Evolutionary conservation across 2,113 vertebrate species (phyloP), one percentile per base, ranked within the genome.

Genomic region (Machaerirhynchus nigripectus): DNA sequence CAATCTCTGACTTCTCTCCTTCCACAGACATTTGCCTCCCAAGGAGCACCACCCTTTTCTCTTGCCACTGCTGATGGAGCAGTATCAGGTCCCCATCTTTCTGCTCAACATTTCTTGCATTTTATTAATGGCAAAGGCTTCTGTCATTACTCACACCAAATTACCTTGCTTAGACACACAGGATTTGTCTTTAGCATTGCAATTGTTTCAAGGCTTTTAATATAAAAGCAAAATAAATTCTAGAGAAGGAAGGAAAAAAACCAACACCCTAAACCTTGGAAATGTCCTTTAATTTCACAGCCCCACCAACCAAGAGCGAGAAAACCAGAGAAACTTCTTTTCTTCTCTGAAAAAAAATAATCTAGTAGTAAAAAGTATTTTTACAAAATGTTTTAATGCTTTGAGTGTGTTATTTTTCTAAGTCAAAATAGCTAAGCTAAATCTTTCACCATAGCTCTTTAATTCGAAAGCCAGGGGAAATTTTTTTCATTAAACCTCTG

Each of bases 401-500:
- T 30, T 49, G 81, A 75, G 71, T 14, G 92, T 94, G 95, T 93
- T 96, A 93, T 97, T 97, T 90, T 97, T 96, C 82, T 84, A 95
- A 95, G 96, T 95, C 96, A 81, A 93, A 96, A 96, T 75, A 95
- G 96, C 93, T 67, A 81, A 88, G 85, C 93, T 96, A 88, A 96
- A 94, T 95, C 95, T 96, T 97, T 96, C 96, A 97, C 93, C 95
- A 84, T 92, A 90, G 92, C 64, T 68, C 95, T 97, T 96, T 95
- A 96, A 97, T 96, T 96, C 52, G 3, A 95, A 97, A 97, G 96
- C 95, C 95, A 96, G 87, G 95, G 90, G 92, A 96, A 96, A 87
- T 92, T 96, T 96, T 97, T 96, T 96, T 97, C 92, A 96, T 97
- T 96, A 97, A 97, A 96, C 83, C 92, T 93, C 92, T 97, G 96